phyloP scores from a whole-genome alignment of 2,113 vertebrate genomes.

The Chinchilla lanigera region DNA sequence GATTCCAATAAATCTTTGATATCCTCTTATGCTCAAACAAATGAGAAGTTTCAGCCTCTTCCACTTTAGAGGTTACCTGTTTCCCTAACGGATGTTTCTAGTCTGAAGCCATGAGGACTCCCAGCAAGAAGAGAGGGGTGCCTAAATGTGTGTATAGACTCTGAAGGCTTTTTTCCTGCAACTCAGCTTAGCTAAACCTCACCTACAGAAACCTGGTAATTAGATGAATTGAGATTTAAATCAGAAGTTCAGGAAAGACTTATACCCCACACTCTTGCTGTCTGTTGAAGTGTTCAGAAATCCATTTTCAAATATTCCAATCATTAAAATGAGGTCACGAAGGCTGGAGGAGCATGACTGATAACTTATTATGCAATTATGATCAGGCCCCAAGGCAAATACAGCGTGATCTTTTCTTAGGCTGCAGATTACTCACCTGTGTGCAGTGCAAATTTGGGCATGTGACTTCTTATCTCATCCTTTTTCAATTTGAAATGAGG shows the following conservation, averaged over 20 bases:
- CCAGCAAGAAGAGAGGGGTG: background rate
- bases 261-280: background rate
- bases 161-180: background rate
- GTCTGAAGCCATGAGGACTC: background rate
- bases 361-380: slow-evolving; percentile 1
- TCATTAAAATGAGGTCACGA: slow-evolving; percentile 40
- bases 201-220: background rate
- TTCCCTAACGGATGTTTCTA: background rate
- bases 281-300: slow-evolving; percentile 52
- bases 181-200: background rate
- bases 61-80: background rate
- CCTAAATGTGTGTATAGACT: background rate
- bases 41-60: background rate
- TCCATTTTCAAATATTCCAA: slow-evolving; percentile 44
- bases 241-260: background rate
- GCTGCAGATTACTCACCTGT: background rate
- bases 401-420: background rate
- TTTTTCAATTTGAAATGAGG: slow-evolving; percentile 41
- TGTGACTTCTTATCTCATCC: background rate
- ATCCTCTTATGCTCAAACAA: background rate
- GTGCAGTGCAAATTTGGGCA: background rate
- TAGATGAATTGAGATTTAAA: slow-evolving; percentile 28
- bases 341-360: background rate
- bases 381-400: background rate
- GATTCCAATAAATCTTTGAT: background rate